Evolutionary conservation across 2,113 vertebrate genomes (phyloP).

Genomic region (Colistium nudipinnis): DNA sequence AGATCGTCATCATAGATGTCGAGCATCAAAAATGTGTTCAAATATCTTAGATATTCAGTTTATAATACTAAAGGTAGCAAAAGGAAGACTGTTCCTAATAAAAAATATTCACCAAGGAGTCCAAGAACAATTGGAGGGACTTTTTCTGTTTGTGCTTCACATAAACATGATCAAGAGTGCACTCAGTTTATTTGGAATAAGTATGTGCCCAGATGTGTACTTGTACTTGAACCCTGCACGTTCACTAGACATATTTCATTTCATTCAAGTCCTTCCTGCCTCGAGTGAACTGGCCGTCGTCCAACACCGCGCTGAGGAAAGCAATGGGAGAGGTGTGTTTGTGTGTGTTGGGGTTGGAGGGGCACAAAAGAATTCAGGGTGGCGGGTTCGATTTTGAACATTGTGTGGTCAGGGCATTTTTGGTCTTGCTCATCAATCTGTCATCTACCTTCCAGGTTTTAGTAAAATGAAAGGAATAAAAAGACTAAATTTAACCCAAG

Average conservation of each 20-base stretch:
- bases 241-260: conserved; percentile 40
- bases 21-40: neutral
- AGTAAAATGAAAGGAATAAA: conserved; percentile 41
- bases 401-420: conserved; percentile 45
- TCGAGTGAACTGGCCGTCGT: conserved; percentile 39
- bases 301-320: conserved; percentile 45
- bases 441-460: conserved; percentile 45
- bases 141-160: conserved; percentile 12
- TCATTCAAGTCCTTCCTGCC: conserved; percentile 54
- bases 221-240: conserved; percentile 29
- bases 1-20: neutral
- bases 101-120: neutral
- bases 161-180: conserved; percentile 22
- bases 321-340: conserved; percentile 23
- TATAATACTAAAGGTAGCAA: neutral
- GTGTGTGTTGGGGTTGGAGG: conserved; percentile 9
- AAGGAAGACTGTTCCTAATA: conserved; percentile 7
- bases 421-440: conserved; percentile 53
- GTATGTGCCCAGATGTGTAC: conserved; percentile 25
- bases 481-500: conserved; percentile 47
- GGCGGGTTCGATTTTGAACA: conserved; percentile 37
- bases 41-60: neutral
- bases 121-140: neutral
- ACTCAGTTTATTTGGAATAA: conserved; percentile 23
- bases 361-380: conserved; percentile 31